Conservation (phyloP, 2,797 vertebrate species). For the Argyrosomus regius region DNA sequence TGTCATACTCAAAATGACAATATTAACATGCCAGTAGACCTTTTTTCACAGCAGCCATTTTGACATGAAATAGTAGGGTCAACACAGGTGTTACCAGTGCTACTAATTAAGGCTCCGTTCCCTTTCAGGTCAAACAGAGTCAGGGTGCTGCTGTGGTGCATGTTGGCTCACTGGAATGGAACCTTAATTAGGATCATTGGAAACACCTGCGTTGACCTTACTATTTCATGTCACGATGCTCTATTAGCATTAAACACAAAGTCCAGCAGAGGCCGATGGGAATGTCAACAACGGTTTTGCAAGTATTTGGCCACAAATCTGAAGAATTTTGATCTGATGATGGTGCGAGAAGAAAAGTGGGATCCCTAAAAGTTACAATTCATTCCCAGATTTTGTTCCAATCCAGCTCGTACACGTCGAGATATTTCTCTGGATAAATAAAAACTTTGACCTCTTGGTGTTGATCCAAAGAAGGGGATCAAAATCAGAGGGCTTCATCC, state of each 20-base stretch:
- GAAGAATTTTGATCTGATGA: constrained; percentile 1
- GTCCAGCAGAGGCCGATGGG: not conserved
- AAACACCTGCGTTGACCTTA: no score
- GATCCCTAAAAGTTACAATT: not conserved
- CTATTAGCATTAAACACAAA: not conserved
- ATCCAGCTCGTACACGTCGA: not conserved
- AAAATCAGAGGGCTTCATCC: not conserved
- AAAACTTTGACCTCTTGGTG: not conserved
- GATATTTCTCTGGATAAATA: not conserved
- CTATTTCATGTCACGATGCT: no score
- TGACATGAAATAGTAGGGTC: no score
- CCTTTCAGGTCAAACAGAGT: no score
- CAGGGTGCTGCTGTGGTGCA: no score
- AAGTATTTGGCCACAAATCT: constrained; percentile 6
- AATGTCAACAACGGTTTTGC: not conserved
- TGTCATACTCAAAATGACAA: not conserved
- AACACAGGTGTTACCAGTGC: no score
- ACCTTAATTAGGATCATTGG: no score
- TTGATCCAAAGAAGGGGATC: not conserved
- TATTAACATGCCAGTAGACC: no score
- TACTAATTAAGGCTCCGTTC: no score
- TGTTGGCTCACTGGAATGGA: no score
- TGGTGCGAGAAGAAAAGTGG: no score
- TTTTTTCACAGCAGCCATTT: no score
- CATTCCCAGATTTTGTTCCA: not conserved